Base-by-base conservation (phyloP, 2,888 invertebrate species). In the Synergus japonicus region DNA sequence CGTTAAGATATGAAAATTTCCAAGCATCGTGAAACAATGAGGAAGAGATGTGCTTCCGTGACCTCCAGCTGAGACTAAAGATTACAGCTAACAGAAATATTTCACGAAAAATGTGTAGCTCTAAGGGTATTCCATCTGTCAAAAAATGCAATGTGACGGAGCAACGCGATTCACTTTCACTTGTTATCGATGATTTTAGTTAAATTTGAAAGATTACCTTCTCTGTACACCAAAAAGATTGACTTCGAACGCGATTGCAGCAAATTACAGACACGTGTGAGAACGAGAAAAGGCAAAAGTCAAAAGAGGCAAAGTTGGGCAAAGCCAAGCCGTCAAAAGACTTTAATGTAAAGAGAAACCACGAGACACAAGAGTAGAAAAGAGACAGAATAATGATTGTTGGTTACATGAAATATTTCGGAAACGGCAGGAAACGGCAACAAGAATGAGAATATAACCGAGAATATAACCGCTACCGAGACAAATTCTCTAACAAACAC, bases 61-160 rank as follows among this genome's bases (percentile, higher is more conserved):
- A 73, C 73, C 73, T 54, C 73, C 54, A 73, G 49, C 37, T 54
- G 54, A 73, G 73, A 73, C 54, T n/a, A 73, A 54, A 73, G 73
- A 73, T 54, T 73, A 54, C 69, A 13, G 69, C 49, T 49, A 46
- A 46, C 69, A 54, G 54, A 37, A 49, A 73, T 54, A 15, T 73
- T 46, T 29, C 49, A 54, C 49, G 29, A 73, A 37, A 73, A 46
- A 37, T 15, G 54, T 18, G 5, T 10, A 46, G 44, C 67, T 67
- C 44, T 44, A 29, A 29, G 22, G 22, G 2, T 54, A 73, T 13
- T 54, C 73, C 73, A 73, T 29, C 73, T 73, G 73, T 73, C 73
- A 29, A 73, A 73, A 69, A 54, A 37, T 37, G 29, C 37, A 10
- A 15, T 12, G 13, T 37, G 37, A 9, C 54, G 41, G 54, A 4